Evolutionary conservation across 2,888 invertebrate species (phyloP).

Genomic region (Eueremaeus valkanovi): DNA sequence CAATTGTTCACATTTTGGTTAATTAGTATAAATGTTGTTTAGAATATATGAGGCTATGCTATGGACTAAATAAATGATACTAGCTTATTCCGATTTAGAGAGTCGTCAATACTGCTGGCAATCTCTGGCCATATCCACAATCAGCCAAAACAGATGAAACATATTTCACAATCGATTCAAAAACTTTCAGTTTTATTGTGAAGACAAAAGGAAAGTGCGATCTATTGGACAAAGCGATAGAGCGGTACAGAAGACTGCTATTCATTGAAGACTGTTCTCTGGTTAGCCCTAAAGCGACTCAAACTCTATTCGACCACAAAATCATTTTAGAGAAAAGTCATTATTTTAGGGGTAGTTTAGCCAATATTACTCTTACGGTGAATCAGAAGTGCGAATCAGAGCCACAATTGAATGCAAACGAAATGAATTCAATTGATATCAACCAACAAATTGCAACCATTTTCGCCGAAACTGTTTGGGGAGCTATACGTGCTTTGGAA

Average conservation of each 20-base stretch:
- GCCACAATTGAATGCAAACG: slow-evolving; percentile 68
- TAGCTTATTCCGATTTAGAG: background rate
- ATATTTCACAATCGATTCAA: background rate
- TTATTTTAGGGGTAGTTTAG: slow-evolving; percentile 35
- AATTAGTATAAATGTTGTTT: too few species aligned
- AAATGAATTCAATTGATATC: slow-evolving; percentile 62
- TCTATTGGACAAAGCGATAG: slow-evolving; percentile 33
- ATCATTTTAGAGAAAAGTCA: background rate
- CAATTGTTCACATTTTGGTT: too few species aligned
- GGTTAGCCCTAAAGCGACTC: background rate
- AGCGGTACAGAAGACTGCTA: slow-evolving; percentile 3
- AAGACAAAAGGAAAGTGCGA: slow-evolving; percentile 36
- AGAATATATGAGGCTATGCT: too few species aligned
- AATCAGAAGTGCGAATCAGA: slow-evolving; percentile 61
- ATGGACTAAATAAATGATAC: too few species aligned
- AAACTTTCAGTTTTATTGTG: background rate
- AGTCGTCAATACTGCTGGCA: background rate
- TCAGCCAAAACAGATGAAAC: background rate
- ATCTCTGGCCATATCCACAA: slow-evolving; percentile 6
- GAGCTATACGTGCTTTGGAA: slow-evolving; percentile 76
- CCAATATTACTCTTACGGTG: slow-evolving; percentile 51
- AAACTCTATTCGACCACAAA: background rate
- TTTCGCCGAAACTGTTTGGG: slow-evolving; percentile 63
- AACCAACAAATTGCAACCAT: slow-evolving; percentile 50
- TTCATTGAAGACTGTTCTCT: slow-evolving; percentile 17